Base-by-base conservation (phyloP, 2,113 vertebrate species). In the Gadus chalcogrammus region DNA sequence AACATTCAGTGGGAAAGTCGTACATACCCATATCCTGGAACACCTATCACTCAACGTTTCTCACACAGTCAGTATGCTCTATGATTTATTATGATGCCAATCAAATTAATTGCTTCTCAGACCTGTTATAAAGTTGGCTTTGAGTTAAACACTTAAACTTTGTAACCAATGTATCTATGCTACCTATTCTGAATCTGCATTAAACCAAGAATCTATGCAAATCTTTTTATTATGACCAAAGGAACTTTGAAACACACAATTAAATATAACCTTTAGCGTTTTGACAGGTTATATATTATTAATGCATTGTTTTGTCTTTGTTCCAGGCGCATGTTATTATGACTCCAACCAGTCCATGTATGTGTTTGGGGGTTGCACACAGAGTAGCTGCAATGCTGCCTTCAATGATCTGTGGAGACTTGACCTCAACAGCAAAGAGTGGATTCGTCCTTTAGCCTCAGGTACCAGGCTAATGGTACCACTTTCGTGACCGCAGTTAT, bases 341-440 rank as follows among this genome's bases (percentile, higher is more conserved):
- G 97, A 98, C 0, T 92, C 93, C 5, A 99, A 98, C 82, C 97
- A 99, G 87, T 99, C 97, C 38, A 98, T 99, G 97, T 99, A 99
- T 2, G 97, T 99, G 82, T 99, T 99, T 1, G 97, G 97, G 1
- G 97, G 97, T 85, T 99, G 97, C 81, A 98, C 97, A 3, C 97
- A 99, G 86, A 98, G 97, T 93, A 99, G 96, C 77, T 98, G 97
- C 81, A 99, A 99, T 11, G 96, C 97, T 13, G 97, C 97, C 71
- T 99, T 99, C 87, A 99, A 99, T 15, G 97, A 99, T 86, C 93
- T 99, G 64, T 99, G 97, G 97, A 94, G 97, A 77, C 95, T 99
- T 0, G 97, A 99, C 91, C 93, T 99, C 17, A 99, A 99, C 79
- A 99, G 97, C 90, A 99, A 99, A 85, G 97, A 99, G 83, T 99